A percentile compares a stretch with the other conserved stretches of the same genome.
phyloP scores from a whole-genome alignment of 2,113 vertebrate species.

The Phaetusa simplex region DNA sequence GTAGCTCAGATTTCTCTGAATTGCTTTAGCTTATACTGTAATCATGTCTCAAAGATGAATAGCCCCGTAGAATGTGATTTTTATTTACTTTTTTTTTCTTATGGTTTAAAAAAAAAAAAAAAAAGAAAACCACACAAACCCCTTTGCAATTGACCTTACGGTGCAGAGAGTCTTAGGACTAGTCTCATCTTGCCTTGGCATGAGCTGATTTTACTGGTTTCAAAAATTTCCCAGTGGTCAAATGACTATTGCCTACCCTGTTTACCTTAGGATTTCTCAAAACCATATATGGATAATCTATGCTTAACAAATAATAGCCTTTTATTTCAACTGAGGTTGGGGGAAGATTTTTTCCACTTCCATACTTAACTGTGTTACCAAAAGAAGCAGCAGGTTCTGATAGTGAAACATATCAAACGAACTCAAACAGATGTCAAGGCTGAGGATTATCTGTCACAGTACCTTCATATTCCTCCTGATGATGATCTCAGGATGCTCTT shows the following conservation, averaged over 20 bases:
- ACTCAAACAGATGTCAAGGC: rapidly evolving
- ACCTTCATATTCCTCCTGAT: background rate
- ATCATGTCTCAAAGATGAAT: background rate
- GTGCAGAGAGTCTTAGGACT: background rate
- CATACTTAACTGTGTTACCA: background rate
- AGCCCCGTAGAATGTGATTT: background rate
- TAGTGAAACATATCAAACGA: background rate
- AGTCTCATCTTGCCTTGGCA: background rate
- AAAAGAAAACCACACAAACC: too few species aligned
- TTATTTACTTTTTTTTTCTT: background rate
- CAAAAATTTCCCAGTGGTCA: background rate
- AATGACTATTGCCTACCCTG: background rate
- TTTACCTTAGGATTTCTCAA: background rate
- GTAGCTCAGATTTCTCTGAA: background rate
- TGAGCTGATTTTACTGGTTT: background rate
- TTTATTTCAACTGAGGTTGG: background rate
- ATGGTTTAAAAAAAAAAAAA: background rate
- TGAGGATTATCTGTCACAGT: background rate
- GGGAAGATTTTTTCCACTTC: background rate
- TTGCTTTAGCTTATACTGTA: background rate
- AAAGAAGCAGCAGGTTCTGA: background rate
- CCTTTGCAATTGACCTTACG: background rate
- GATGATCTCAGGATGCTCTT: background rate
- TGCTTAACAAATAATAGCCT: background rate
- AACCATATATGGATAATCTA: background rate